Conservation (phyloP, 2,888 invertebrate species). For the Siphlonurus alternatus region DNA sequence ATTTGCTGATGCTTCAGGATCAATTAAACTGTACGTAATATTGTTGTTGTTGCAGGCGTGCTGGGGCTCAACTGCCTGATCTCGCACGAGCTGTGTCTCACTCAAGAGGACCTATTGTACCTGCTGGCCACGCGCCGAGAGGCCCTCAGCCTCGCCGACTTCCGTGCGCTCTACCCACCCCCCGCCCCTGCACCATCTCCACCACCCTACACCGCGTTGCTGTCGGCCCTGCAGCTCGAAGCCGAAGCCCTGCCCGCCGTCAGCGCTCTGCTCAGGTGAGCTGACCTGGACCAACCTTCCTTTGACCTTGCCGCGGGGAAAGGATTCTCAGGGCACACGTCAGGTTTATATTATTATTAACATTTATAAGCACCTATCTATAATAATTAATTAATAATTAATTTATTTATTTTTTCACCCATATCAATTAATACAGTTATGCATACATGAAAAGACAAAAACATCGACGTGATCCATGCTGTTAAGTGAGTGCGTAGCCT, state of each 20-base stretch:
- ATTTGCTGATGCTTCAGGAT: too few relatives aligned
- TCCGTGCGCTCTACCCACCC: constrained; percentile 16
- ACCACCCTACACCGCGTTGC: background rate
- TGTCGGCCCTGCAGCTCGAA: background rate
- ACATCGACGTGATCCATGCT: too few relatives aligned
- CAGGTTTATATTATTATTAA: too few relatives aligned
- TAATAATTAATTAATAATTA: too few relatives aligned
- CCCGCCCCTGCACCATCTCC: background rate
- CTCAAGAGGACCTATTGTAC: constrained; percentile 19
- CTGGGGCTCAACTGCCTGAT: constrained; percentile 19
- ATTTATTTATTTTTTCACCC: too few relatives aligned
- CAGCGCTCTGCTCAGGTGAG: constrained; percentile 8
- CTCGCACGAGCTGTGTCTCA: constrained; percentile 21
- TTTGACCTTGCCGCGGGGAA: background rate
- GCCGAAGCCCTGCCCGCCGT: constrained; percentile 1
- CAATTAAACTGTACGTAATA: too few relatives aligned
- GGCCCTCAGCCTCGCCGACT: constrained; percentile 18
- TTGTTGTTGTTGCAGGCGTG: constrained; percentile 16
- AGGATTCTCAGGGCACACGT: too few relatives aligned
- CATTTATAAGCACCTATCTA: too few relatives aligned
- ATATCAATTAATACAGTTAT: too few relatives aligned
- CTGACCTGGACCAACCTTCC: background rate
- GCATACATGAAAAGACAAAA: too few relatives aligned
- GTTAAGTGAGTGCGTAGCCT: too few relatives aligned
- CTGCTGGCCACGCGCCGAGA: constrained; percentile 21